Conservation (phyloP, 2,797 vertebrate genomes). For the Parotocinclus haroldoi region DNA sequence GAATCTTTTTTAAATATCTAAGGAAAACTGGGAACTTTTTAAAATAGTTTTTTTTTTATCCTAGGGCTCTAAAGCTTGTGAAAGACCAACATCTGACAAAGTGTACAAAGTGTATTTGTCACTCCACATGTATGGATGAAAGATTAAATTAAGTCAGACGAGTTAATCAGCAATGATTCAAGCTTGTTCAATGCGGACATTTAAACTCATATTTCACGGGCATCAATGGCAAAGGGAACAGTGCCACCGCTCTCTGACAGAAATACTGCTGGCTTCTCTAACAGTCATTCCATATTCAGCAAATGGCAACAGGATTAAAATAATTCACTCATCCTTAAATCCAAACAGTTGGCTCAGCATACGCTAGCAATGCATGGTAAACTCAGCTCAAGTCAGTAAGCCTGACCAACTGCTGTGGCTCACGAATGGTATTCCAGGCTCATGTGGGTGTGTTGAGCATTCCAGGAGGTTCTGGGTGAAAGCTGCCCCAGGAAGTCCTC, state of each 20-base stretch:
- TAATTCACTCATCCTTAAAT: constrained; percentile 56
- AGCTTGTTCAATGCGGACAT: constrained; percentile 31
- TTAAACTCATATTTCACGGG: constrained; percentile 40
- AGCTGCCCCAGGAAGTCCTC: constrained; percentile 33
- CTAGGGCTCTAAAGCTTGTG: too few species aligned
- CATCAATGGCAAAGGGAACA: constrained; percentile 33
- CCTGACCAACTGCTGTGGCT: constrained; percentile 59
- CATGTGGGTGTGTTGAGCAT: constrained; percentile 11
- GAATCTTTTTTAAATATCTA: too few species aligned
- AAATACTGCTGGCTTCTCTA: constrained; percentile 25
- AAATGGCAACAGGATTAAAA: constrained; percentile 60
- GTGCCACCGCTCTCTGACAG: constrained; percentile 4
- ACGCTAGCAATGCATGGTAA: constrained; percentile 52
- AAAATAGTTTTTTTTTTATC: too few species aligned
- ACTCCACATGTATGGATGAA: constrained; percentile 33
- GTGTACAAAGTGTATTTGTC: constrained; percentile 13
- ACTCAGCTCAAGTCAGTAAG: constrained; percentile 63
- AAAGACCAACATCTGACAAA: too few species aligned
- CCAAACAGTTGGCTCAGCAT: constrained; percentile 64
- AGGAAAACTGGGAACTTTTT: too few species aligned
- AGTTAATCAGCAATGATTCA: constrained; percentile 46
- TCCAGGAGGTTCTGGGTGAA: constrained; percentile 32
- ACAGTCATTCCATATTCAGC: constrained; percentile 43
- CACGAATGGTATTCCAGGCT: constrained; percentile 16
- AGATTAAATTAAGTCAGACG: constrained; percentile 46